Base-by-base conservation (phyloP, 92 coral and sea anemone species). In the Meandrina meandrites region DNA sequence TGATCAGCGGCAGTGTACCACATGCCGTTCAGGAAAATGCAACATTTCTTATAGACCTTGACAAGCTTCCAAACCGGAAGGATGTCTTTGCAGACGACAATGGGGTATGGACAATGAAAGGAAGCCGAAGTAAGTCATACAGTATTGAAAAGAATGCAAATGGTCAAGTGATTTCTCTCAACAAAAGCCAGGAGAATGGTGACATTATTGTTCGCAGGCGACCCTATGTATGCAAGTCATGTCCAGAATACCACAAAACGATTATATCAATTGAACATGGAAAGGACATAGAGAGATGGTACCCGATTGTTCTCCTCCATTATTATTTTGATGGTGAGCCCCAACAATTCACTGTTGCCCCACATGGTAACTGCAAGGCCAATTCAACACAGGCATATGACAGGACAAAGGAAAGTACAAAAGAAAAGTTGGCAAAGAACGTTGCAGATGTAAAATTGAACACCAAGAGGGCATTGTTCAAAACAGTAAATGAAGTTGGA, bases 81-180 rank as follows among this genome's bases (percentile, higher is more conserved):
- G 93, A 90, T 83, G 74, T 89, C 50, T 81, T 66, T 72, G 42
- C 80, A 71, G 95, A 92, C 87, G 88, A 92, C 71, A 90, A 90
- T 83, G 93, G 95, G 24, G 86, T 51, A 51, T 92, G 93, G 95
- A 78, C 37, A 53, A 50, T 67, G 82, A 92, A 81, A n/a, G 89
- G 78, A 27, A 81, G 95, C 91, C 83, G 68, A 80, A 53, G 64
- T 86, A 80, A 54, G 77, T 90, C 31, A 34, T 92, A 77, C 81
- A 71, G 77, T 58, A 37, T 81, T 28, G 62, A 62, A 56, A 86
- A 82, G 85, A 91, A 86, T 75, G 56, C 64, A 40, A 73, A 82
- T 34, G 86, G 76, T 79, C 79, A 84, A 47, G 93, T 86, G 31
- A 27, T 87, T 45, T 27, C 66, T 57, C 77, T 87, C 30, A 79